A percentile compares a stretch with the other conserved stretches of the same genome.
Evolutionary conservation across 2,888 invertebrate genomes (phyloP).

Genomic region (Tipula unca): DNA sequence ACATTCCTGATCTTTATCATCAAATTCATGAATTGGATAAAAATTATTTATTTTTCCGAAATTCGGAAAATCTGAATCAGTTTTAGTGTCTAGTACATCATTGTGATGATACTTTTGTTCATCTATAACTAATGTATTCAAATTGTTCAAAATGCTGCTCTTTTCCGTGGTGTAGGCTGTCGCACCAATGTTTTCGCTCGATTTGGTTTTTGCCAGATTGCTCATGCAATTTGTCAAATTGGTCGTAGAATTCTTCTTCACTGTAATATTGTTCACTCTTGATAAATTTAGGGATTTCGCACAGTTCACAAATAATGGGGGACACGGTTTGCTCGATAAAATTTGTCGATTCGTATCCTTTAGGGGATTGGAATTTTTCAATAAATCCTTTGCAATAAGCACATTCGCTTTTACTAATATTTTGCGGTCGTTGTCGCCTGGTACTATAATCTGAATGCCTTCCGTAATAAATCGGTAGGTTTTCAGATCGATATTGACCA

Average conservation of each 20-base stretch:
- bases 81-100: not conserved
- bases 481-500: not conserved
- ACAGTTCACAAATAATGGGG: not conserved
- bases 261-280: not conserved
- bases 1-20: slow-evolving; percentile 17
- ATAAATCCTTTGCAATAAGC: not conserved
- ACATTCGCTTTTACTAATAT: not conserved
- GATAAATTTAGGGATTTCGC: not conserved
- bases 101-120: not conserved
- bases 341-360: not conserved
- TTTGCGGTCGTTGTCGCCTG: not conserved
- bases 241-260: not conserved
- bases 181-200: not conserved
- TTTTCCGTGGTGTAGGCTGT: not conserved
- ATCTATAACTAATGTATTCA: not conserved
- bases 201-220: not conserved
- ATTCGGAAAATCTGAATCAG: slow-evolving; percentile 9
- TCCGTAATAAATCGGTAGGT: not conserved
- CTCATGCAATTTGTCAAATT: not conserved
- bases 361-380: not conserved
- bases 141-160: not conserved
- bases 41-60: slow-evolving; percentile 17
- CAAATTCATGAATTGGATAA: slow-evolving; percentile 16
- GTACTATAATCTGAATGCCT: not conserved
- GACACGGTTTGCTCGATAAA: not conserved